Percentiles rank a stretch among this genome's conserved stretches.
Evolutionary conservation across 2,113 vertebrate species (phyloP).

Genomic region (Columba livia): DNA sequence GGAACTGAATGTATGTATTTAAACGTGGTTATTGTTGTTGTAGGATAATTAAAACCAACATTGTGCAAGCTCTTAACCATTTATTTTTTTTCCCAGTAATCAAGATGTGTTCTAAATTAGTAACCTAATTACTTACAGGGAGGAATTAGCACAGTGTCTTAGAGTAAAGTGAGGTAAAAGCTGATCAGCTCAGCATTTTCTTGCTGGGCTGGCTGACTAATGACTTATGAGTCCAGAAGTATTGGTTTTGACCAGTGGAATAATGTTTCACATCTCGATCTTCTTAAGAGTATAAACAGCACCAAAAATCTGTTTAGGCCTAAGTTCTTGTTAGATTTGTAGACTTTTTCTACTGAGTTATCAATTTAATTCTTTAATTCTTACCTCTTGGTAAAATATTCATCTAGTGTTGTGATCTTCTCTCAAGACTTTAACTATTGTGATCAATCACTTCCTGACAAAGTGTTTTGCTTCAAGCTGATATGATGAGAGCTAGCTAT

Average conservation of each 20-base stretch:
- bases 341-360: not conserved
- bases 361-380: not conserved
- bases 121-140: conserved; percentile 36
- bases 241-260: not conserved
- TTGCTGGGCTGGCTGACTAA: not conserved
- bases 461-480: not conserved
- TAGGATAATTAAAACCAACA: not conserved
- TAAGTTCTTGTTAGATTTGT: not conserved
- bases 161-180: conserved; percentile 53
- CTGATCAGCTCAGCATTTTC: conserved; percentile 38
- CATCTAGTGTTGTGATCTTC: not conserved
- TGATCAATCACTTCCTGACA: not conserved
- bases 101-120: conserved; percentile 55
- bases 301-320: not conserved
- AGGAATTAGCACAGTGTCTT: conserved; percentile 46
- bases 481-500: not conserved
- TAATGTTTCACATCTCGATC: not conserved
- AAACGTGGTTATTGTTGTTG: not conserved
- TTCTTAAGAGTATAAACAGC: not conserved
- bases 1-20: not conserved
- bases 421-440: not conserved
- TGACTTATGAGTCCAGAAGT: not conserved
- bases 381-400: not conserved
- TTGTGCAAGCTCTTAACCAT: not conserved
- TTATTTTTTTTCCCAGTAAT: not conserved